Evolutionary conservation across 2,888 invertebrate species (phyloP).

Genomic region (Molanna angustata): DNA sequence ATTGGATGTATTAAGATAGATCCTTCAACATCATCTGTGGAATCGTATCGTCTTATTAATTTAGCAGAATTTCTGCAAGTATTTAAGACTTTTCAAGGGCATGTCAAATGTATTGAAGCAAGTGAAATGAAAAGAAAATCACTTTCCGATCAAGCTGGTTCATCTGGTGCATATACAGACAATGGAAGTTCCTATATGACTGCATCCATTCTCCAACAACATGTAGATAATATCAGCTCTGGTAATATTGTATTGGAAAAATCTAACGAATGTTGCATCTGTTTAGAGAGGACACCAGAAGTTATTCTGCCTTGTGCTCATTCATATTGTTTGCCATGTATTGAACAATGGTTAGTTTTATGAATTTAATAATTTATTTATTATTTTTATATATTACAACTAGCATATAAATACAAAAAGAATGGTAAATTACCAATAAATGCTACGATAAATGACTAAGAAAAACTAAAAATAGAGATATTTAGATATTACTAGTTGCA

Average conservation of each 20-base stretch:
- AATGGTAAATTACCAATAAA: no score
- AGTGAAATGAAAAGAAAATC: conserved; percentile 35
- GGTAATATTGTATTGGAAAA: conserved; percentile 38
- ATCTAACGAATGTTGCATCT: conserved; percentile 65
- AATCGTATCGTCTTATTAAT: conserved; percentile 58
- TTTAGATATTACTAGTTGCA: no score
- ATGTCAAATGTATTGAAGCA: conserved; percentile 41
- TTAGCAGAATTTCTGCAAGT: conserved; percentile 65
- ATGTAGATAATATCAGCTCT: conserved; percentile 36
- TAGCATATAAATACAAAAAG: no score
- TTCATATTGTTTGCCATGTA: conserved; percentile 67
- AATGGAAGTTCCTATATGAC: conserved; percentile 30
- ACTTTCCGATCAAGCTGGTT: not conserved
- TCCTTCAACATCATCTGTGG: conserved; percentile 51
- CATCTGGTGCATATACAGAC: not conserved
- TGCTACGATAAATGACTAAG: no score
- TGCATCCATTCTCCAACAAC: conserved; percentile 44
- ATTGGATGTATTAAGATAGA: conserved; percentile 63
- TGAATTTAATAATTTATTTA: no score
- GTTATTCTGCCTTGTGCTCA: conserved; percentile 68
- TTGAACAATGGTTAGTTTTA: conserved; percentile 67
- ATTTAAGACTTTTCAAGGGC: conserved; percentile 53
- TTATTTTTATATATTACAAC: no score
- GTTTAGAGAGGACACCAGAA: conserved; percentile 67
- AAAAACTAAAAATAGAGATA: no score